phyloP scores from a whole-genome alignment of 92 coral and sea anemone genomes.

The Pocillopora meandrina region DNA sequence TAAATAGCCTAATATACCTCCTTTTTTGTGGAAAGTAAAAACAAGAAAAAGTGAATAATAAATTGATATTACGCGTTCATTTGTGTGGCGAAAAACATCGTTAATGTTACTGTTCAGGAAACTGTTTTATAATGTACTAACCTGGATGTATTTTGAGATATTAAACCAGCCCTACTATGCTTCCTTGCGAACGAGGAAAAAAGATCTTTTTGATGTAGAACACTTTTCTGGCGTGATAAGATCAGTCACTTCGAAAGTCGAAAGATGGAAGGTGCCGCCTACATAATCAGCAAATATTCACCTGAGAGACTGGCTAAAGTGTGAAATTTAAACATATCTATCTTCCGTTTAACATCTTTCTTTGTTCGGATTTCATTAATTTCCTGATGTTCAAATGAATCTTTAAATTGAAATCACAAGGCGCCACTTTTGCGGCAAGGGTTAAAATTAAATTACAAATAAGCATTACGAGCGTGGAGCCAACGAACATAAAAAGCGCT shows the following conservation, averaged over 20 bases:
- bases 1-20: too few species aligned
- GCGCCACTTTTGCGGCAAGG: constrained; percentile 4
- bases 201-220: neutral
- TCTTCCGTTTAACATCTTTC: neutral
- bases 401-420: constrained; percentile 5
- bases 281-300: neutral
- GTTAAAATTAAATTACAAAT: neutral
- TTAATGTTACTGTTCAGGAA: neutral
- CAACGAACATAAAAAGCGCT: neutral
- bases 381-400: constrained; percentile 15
- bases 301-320: neutral
- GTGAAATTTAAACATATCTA: constrained; percentile 1
- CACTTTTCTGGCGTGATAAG: neutral
- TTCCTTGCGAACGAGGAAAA: neutral
- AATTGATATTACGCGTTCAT: neutral
- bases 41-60: neutral
- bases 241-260: neutral
- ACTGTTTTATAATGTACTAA: neutral
- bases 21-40: too few species aligned
- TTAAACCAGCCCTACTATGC: neutral
- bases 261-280: neutral
- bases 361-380: constrained; percentile 11
- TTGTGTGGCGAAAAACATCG: neutral
- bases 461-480: neutral
- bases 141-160: neutral